Base-by-base conservation (phyloP, 2,113 vertebrate genomes). In the Bufo gargarizans region DNA sequence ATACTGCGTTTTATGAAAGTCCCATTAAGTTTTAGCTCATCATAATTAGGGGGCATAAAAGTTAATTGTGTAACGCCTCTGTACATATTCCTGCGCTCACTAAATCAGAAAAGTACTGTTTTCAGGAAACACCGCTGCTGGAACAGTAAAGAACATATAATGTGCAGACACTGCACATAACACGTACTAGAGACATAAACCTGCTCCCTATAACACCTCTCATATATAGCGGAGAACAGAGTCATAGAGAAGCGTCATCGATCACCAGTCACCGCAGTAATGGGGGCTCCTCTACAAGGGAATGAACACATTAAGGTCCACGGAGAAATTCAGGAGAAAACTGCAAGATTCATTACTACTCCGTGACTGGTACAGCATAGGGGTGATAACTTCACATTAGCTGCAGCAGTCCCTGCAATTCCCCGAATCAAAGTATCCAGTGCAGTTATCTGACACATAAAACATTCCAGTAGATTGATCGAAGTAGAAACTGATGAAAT, bases 11-110 rank as follows among this genome's bases (percentile, higher is more conserved):
- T 80, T 87, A 81, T 81, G 86, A 50, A 77, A n/a, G 61, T 71
- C 49, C 61, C 63, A 87, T 87, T 87, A 87, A 56, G 77, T 87
- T 87, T 81, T 81, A 87, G 10, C 63, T 56, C 4, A 33, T 45
- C 33, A 16, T 81, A 87, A 87, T 87, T 87, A 72, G 16, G 6
- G 22, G 4, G 5, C 86, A 81, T 87, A 87, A 81, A 87, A 56
- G 77, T 43, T 87, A 87, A 87, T 87, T 87, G 63, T 77, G n/a
- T 43, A 71, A 58, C 53, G 63, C 71, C 67, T 77, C 33, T 47
- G 45, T 77, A 59, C 69, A 61, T 86, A 61, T 86, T 77, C 84
- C 71, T 61, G 53, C 19, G 10, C 56, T 56, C 84, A 47, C 33
- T 86, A 86, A 86, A 86, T 85, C 55, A 61, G 56, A 72, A 9